Evolutionary conservation across 2,113 vertebrate species (phyloP).

Genomic region (Coptodon rendalli): DNA sequence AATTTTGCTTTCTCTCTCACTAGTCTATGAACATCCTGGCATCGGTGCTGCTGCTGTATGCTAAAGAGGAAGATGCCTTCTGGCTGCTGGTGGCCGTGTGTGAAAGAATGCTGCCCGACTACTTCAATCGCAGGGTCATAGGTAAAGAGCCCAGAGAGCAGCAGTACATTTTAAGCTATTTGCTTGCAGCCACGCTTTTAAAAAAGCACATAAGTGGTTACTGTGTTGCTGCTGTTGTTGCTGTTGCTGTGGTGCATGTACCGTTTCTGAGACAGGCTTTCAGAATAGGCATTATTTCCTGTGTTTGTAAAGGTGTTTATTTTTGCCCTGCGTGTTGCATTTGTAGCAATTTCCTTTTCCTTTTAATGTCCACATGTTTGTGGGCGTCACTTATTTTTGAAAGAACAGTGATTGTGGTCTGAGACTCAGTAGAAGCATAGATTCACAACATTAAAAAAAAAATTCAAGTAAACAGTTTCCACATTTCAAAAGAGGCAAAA

Average conservation of each 20-base stretch:
- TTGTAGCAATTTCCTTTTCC: conserved; percentile 41
- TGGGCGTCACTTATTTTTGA: not conserved
- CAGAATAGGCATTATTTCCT: conserved; percentile 34
- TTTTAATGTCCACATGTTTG: not conserved
- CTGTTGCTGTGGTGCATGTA: not conserved
- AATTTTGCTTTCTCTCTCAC: not conserved
- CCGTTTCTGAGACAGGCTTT: not conserved
- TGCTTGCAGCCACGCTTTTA: not conserved
- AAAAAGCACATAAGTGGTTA: not conserved
- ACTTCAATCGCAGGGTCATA: conserved; percentile 94
- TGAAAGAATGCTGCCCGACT: conserved; percentile 95
- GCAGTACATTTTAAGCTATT: not conserved
- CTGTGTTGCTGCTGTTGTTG: not conserved
- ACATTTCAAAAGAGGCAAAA: not conserved
- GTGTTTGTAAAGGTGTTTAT: conserved; percentile 36
- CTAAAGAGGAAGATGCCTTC: conserved; percentile 95
- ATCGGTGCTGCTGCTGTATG: conserved; percentile 88
- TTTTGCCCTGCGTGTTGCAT: not conserved
- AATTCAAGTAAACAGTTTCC: rapidly evolving
- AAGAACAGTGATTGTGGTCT: not conserved
- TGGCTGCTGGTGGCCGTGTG: conserved; percentile 95
- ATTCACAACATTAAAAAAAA: not conserved
- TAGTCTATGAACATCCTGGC: conserved; percentile 99
- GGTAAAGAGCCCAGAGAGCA: conserved; percentile 63
- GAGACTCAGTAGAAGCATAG: not conserved